These are phyloP conservation scores for Caenorhabditis sp. DNA, from an alignment of 2,888 invertebrate species.

Conservation along the genomic window DNA sequence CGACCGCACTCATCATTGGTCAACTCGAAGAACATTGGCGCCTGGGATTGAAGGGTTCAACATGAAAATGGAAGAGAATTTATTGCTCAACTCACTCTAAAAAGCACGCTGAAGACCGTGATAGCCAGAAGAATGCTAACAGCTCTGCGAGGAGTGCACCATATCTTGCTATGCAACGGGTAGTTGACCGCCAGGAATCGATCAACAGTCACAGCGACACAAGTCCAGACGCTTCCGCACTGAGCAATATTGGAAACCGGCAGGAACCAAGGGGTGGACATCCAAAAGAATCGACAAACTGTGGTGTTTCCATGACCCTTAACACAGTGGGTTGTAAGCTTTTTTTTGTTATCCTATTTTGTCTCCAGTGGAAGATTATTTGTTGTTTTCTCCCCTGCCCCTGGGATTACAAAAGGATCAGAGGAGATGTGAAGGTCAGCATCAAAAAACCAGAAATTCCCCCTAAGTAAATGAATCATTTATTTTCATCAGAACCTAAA, in stretches of 20 bases:
- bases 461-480: neutral
- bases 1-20: slow-evolving; percentile 76
- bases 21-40: slow-evolving; percentile 78
- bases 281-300: slow-evolving; percentile 81
- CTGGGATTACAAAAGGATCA: no score
- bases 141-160: slow-evolving; percentile 76
- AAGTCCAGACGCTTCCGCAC: slow-evolving; percentile 81
- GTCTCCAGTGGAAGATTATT: no score
- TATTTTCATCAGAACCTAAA: no score
- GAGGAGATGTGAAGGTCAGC: no score
- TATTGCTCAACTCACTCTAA: slow-evolving; percentile 75
- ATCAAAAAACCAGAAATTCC: no score
- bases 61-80: no score
- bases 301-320: slow-evolving; percentile 59
- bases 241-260: slow-evolving; percentile 78
- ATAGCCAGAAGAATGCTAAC: slow-evolving; percentile 72
- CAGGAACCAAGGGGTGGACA: slow-evolving; percentile 75
- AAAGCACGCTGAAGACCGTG: slow-evolving; percentile 73
- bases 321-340: no score
- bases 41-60: slow-evolving; percentile 52
- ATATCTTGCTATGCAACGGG: slow-evolving; percentile 78
- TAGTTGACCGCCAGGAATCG: slow-evolving; percentile 80
- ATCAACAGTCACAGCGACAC: slow-evolving; percentile 81
- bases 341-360: no score
- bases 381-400: no score